Evolutionary conservation across 2,113 vertebrate species (phyloP).

Genomic region (Colistium nudipinnis): DNA sequence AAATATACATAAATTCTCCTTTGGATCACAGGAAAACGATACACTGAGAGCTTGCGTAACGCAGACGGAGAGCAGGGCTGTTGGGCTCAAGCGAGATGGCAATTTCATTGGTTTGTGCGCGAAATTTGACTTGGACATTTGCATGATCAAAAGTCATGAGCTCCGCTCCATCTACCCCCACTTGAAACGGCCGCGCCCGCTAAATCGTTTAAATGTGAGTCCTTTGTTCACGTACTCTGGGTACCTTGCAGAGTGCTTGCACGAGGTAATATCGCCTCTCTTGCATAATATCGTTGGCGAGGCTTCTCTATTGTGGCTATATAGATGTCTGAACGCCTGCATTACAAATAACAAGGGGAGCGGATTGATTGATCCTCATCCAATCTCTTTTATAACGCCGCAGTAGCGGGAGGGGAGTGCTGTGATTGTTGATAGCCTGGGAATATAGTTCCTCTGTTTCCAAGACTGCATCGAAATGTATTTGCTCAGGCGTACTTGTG

Average conservation of each 20-base stretch:
- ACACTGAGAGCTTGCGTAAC: background rate
- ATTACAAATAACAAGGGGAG: background rate
- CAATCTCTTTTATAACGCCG: constrained; percentile 4
- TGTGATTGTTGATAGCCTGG: background rate
- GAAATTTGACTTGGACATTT: background rate
- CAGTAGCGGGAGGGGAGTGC: constrained; percentile 1
- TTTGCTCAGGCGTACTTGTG: background rate
- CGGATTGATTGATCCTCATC: constrained; percentile 19
- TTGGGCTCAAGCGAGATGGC: background rate
- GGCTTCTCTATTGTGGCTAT: background rate
- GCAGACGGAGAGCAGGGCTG: background rate
- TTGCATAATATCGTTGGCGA: background rate
- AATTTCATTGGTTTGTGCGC: background rate
- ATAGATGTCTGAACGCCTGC: background rate
- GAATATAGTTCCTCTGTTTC: background rate
- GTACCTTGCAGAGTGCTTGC: background rate
- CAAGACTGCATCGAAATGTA: background rate
- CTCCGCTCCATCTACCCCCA: background rate
- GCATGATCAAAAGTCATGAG: background rate
- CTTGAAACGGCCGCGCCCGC: background rate
- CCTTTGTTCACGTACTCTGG: background rate
- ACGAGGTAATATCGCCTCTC: background rate
- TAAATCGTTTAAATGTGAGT: background rate
- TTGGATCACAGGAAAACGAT: background rate
- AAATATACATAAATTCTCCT: background rate